Conservation (phyloP, 1,140 invertebrate species). For the Battus philenor region DNA sequence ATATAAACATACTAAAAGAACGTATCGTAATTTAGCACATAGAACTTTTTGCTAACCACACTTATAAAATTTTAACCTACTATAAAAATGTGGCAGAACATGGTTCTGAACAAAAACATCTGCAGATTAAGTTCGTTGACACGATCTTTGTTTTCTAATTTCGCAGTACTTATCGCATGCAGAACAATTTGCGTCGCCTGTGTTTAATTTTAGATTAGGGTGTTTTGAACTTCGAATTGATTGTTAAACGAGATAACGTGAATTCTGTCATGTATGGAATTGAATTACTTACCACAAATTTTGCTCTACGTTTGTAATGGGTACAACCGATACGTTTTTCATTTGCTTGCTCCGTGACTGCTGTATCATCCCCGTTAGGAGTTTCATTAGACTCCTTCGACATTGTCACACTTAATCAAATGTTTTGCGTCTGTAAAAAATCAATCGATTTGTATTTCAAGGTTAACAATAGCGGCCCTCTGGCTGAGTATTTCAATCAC, state of each 20-base stretch:
- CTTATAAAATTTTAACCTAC: no score
- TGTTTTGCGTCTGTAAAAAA: constrained; percentile 12
- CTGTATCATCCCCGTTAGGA: constrained; percentile 33
- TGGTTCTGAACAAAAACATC: neutral
- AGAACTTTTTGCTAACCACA: no score
- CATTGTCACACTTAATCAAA: constrained; percentile 37
- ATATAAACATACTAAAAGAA: no score
- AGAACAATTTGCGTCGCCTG: constrained; percentile 34
- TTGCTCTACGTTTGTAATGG: constrained; percentile 87
- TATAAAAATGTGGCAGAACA: neutral
- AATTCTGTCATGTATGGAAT: neutral
- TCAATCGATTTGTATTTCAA: constrained; percentile 17
- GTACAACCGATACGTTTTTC: constrained; percentile 81
- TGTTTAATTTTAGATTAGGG: constrained; percentile 52
- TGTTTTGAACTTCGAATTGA: constrained; percentile 33
- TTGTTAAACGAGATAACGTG: neutral
- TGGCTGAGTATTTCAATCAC: constrained; percentile 23
- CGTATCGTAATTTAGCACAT: no score
- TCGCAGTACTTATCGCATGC: constrained; percentile 35
- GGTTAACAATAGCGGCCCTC: constrained; percentile 24
- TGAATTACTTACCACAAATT: constrained; percentile 84
- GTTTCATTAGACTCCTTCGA: constrained; percentile 40
- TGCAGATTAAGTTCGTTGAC: constrained; percentile 48
- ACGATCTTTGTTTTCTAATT: constrained; percentile 53
- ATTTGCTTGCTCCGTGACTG: constrained; percentile 30